Evolutionary conservation across 2,797 vertebrate genomes (phyloP), one percentile per base, ranked within the genome.

Genomic region (Pipistrellus kuhlii): DNA sequence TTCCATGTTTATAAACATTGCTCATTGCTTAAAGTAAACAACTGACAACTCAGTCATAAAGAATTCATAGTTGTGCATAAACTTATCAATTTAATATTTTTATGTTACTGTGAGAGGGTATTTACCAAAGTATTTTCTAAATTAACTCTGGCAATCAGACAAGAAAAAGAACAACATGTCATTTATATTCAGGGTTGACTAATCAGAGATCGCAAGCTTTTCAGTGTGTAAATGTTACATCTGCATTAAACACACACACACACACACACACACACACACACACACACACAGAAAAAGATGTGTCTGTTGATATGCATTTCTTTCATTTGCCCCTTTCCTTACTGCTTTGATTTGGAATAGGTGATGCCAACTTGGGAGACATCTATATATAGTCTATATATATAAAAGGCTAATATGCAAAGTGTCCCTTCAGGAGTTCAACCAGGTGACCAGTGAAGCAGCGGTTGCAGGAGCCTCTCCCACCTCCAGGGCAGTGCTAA

Each of bases 51-150:
- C 55, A 80, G n/a, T 88, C 71, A 93, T 71, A 91, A 93, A 94
- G 83, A 96, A 95, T 62, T 82, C 41, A 85, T 27, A 78, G 12
- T n/a, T 17, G 66, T 59, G 21, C 81, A 90, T 88, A 84, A 88
- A 93, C 53, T 85, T 82, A 86, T 88, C 75, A 72, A 83, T 38
- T 83, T 87, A 89, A 94, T 66, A 62, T 90, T 92, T 84, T 94
- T 72, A 94, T 91, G 32, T 96, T 92, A 84, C 83, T 85, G 0
- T 84, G 59, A 86, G 30, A 88, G 48, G 53, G 41, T 75, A 75
- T 72, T 5, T 73, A 92, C 48, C 80, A 85, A 87, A 91, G 75
- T 92, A 92, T 86, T 93, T 85, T 93, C 88, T 94, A 64, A 90
- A 91, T 53, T 20, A 10, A 51, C 38, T 78, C 48, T 90, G 38